These are phyloP conservation scores for Argynnis bischoffii DNA, from an alignment of 2,888 invertebrate species.

Conservation along the genomic window DNA sequence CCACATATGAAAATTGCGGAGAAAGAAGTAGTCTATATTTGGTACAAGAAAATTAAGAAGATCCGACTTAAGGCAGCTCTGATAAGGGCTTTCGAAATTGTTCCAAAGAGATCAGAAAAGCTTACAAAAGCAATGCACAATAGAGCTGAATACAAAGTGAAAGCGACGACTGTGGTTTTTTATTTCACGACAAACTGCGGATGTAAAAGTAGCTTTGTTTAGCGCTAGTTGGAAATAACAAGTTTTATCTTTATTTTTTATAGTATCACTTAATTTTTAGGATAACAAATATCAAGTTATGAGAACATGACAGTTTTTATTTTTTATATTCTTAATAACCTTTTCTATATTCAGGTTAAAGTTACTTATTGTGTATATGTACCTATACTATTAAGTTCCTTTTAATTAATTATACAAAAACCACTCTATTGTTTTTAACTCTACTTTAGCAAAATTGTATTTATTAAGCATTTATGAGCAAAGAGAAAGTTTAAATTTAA, in stretches of 20 bases:
- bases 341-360: no score
- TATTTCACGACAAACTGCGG: slow-evolving; percentile 11
- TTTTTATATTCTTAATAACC: background rate
- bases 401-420: no score
- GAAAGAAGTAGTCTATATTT: slow-evolving; percentile 4
- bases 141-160: slow-evolving; percentile 18
- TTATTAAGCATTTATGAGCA: no score
- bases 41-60: slow-evolving; percentile 6
- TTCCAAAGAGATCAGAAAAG: slow-evolving; percentile 17
- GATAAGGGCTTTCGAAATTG: slow-evolving; percentile 20
- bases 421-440: no score
- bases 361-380: no score
- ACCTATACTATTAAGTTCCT: no score
- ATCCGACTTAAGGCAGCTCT: slow-evolving; percentile 2
- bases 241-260: background rate
- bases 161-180: slow-evolving; percentile 17
- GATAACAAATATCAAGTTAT: background rate
- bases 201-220: slow-evolving; percentile 8
- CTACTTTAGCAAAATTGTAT: no score
- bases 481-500: background rate
- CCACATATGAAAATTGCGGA: background rate
- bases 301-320: background rate
- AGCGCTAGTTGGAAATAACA: background rate
- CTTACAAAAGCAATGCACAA: slow-evolving; percentile 20
- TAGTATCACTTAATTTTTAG: background rate